Conservation (phyloP, 2,888 invertebrate species). For the Tridacna gigas region DNA sequence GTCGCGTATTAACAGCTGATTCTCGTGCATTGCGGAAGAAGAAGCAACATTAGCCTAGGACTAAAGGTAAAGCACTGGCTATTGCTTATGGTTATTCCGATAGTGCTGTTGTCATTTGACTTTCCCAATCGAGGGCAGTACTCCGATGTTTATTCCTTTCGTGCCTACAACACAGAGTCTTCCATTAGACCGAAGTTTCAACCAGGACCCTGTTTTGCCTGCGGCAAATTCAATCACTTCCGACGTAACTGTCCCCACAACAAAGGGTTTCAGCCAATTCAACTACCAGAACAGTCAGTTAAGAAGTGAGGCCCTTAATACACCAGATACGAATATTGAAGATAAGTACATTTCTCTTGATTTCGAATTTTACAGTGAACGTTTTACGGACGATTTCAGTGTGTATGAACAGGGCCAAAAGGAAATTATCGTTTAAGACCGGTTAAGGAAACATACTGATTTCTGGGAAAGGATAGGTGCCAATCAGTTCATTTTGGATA, state of each 20-base stretch:
- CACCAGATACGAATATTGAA: background rate
- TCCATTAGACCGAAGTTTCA: background rate
- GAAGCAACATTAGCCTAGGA: background rate
- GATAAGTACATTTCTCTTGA: conserved; percentile 11
- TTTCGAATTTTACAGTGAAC: background rate
- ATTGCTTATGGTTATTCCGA: background rate
- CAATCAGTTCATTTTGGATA: background rate
- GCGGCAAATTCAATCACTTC: background rate
- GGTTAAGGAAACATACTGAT: conserved; percentile 16
- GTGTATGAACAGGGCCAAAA: conserved; percentile 47
- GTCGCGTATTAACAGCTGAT: conserved; percentile 32
- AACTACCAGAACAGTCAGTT: background rate
- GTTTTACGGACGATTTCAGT: conserved; percentile 36
- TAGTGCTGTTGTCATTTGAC: background rate
- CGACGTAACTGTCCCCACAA: background rate
- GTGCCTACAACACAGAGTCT: background rate
- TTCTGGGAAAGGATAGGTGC: conserved; percentile 21
- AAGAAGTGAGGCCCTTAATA: background rate
- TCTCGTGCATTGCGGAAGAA: conserved; percentile 14
- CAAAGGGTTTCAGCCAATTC: too few species aligned
- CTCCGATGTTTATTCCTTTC: background rate
- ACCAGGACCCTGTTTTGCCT: background rate
- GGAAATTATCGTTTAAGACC: conserved; percentile 27
- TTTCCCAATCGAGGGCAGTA: background rate
- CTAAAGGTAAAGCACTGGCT: background rate